phyloP scores from a whole-genome alignment of 2,888 invertebrate genomes.

The Eupithecia subumbrata region DNA sequence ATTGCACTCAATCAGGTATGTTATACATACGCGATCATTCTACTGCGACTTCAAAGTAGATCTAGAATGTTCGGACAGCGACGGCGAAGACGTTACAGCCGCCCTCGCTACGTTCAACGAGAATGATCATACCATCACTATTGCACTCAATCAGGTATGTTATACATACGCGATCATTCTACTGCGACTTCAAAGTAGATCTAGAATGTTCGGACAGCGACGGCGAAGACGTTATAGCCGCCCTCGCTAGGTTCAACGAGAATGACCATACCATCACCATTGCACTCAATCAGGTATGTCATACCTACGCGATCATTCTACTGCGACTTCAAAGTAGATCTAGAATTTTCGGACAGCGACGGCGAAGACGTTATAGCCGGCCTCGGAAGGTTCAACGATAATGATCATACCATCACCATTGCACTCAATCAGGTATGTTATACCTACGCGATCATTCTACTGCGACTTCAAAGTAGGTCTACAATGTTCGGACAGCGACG shows the following conservation, averaged over 20 bases:
- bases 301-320: too few relatives aligned
- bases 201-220: slow-evolving; percentile 74
- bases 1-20: slow-evolving; percentile 68
- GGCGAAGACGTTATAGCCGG: slow-evolving; percentile 73
- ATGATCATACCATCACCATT: slow-evolving; percentile 62
- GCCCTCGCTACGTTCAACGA: slow-evolving; percentile 66
- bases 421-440: slow-evolving; percentile 63
- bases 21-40: slow-evolving; percentile 1
- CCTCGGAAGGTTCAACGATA: slow-evolving; percentile 62
- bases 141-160: slow-evolving; percentile 66
- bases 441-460: too few relatives aligned
- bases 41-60: slow-evolving; percentile 60
- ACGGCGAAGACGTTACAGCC: slow-evolving; percentile 72
- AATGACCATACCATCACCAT: slow-evolving; percentile 62
- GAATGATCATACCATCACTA: slow-evolving; percentile 59
- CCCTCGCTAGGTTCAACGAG: slow-evolving; percentile 64
- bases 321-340: slow-evolving; percentile 60
- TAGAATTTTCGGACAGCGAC: slow-evolving; percentile 74
- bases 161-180: neutral
- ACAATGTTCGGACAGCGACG: slow-evolving; percentile 75
- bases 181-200: slow-evolving; percentile 60
- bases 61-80: slow-evolving; percentile 72
- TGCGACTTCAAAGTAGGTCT: slow-evolving; percentile 61
- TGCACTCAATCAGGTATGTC: slow-evolving; percentile 63
- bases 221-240: slow-evolving; percentile 71